These are phyloP conservation scores for Blomia tropicalis DNA, from an alignment of 2,888 invertebrate species.

Conservation along the genomic window DNA sequence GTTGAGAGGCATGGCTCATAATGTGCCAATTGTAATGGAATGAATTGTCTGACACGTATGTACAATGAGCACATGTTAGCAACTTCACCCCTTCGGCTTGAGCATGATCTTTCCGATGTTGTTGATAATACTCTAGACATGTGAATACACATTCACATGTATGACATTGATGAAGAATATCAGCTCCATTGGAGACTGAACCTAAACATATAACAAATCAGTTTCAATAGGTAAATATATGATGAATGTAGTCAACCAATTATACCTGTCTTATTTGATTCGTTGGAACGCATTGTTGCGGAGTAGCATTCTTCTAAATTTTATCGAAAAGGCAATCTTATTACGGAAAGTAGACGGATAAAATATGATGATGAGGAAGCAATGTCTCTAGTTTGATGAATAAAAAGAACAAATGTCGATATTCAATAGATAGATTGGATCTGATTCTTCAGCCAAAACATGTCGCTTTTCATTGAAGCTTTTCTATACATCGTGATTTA, in stretches of 20 bases:
- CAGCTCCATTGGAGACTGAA: neutral
- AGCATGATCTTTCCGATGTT: constrained; percentile 25
- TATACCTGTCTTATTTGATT: neutral
- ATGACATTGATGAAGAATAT: constrained; percentile 25
- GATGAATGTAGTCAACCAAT: neutral
- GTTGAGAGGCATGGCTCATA: constrained; percentile 28
- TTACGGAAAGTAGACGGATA: too few relatives aligned
- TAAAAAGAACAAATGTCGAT: too few relatives aligned
- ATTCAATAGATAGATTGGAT: too few relatives aligned
- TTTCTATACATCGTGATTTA: too few relatives aligned
- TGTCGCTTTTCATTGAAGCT: too few relatives aligned
- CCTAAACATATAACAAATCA: neutral
- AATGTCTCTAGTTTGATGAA: too few relatives aligned
- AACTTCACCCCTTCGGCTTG: constrained; percentile 22
- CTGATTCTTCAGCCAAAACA: too few relatives aligned
- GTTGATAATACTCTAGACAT: constrained; percentile 25
- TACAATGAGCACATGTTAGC: constrained; percentile 41
- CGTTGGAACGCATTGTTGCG: neutral
- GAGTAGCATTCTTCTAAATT: too few relatives aligned
- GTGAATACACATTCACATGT: constrained; percentile 25
- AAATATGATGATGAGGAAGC: too few relatives aligned
- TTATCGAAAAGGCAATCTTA: too few relatives aligned
- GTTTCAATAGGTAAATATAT: neutral
- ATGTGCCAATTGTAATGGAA: constrained; percentile 25
- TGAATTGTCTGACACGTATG: constrained; percentile 17